Evolutionary conservation across 2,797 vertebrate species (phyloP), one percentile per base, ranked within the genome.

Genomic region (Numenius phaeopus): DNA sequence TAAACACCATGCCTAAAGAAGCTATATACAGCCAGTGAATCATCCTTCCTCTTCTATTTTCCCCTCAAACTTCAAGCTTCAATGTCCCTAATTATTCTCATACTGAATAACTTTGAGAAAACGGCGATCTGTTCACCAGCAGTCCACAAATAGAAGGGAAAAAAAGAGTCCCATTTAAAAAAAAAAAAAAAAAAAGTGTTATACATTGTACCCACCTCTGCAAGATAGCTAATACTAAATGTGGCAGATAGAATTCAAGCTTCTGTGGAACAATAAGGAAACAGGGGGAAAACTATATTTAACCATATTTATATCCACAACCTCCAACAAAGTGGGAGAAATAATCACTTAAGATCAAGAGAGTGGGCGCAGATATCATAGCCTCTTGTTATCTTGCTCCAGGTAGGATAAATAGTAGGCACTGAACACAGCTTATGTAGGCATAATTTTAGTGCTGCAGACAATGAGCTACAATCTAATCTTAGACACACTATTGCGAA

Each of bases 301-400:
- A 93, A 62, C 34, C 17, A 7, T 91, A 77, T 94, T 95, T 94
- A 72, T 83, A 91, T 86, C 87, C 89, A 65, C 64, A 71, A n/a
- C 23, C 34, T 89, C 61, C 75, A 61, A 77, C 42, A 64, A 78
- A 0, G 11, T 71, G 55, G 54, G 88, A 66, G 71, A 90, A 96
- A 87, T 75, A 87, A 84, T 62, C 12, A 5, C 71, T 49, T 87
- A 27, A 54, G 44, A 94, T 93, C 34, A 87, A 73, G 40, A 89
- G 58, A 46, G 64, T 34, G 76, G 90, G 93, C 62, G 62, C 11
- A 9, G 66, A 55, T 91, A 88, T 46, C 84, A 83, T 34, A 79
- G 55, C 29, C 75, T 70, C 52, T 57, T 50, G 50, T 71, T 95
- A 34, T 52, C 86, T 52, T 93, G 26, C 71, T 77, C 52, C 81